Evolutionary conservation across 2,113 vertebrate genomes (phyloP), one percentile per base, ranked within the genome.

Genomic region (Ophthalmolycus amberensis): DNA sequence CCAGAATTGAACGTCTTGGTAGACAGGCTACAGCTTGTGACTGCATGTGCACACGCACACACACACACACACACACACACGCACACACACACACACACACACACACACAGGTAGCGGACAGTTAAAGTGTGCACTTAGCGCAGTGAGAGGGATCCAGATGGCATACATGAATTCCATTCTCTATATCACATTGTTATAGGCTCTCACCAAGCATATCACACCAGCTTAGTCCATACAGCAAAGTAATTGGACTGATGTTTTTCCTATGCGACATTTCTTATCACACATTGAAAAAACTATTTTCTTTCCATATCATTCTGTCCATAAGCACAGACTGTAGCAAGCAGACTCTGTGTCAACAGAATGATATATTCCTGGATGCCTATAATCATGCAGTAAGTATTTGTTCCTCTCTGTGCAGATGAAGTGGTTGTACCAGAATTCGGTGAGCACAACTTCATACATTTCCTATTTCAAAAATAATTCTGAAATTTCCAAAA

Each of bases 121-220:
- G 58, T 70, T 73, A 40, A 64, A 64, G 54, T 37, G 32, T 48
- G 64, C 63, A 85, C 27, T 80, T 90, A 64, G 40, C 59, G 56
- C n/a, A 67, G 58, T 40, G 73, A 79, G 69, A 82, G 76, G 73
- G 66, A 83, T 89, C 88, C 91, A 92, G 84, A 91, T 91, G 89
- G 80, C 66, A 76, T 60, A 64, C 56, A 84, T 78, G 69, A 81
- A 86, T 46, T 20, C 25, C 18, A 50, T 60, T 66, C 58, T 54
- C 37, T 58, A 25, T 32, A 58, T 77, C 44, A 70, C 68, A 68
- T 67, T 73, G 56, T 71, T 68, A 79, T 68, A 80, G 87, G 68
- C 73, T 81, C 83, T 77, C 71, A 22, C 58, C 38, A 60, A 73
- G 59, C 54, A 80, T 73, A 76, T 78, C 63, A 38, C 77, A 63